phyloP scores from a whole-genome alignment of 2,797 vertebrate species.

The Xenops minutus region DNA sequence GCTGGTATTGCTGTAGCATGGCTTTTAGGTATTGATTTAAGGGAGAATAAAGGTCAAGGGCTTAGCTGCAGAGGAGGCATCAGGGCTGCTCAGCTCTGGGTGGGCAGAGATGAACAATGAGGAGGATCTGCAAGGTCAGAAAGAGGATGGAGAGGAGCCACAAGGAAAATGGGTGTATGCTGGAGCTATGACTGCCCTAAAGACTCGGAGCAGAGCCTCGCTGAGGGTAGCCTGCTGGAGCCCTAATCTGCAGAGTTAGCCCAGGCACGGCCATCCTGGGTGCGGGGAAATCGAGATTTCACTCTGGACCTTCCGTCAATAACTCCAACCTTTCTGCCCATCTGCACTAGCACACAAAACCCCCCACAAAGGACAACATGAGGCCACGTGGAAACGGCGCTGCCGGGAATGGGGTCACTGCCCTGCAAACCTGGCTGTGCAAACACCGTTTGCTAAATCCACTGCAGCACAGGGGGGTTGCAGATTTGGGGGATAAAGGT shows the following conservation, averaged over 20 bases:
- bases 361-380: neutral
- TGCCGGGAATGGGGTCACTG: neutral
- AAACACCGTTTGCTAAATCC: neutral
- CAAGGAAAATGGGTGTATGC: accelerated
- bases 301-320: neutral
- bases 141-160: neutral
- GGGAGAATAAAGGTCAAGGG: constrained; percentile 14
- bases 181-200: neutral
- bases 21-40: constrained; percentile 26
- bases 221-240: neutral
- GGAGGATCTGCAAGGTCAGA: neutral
- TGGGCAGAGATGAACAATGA: neutral
- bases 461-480: neutral
- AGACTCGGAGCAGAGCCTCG: neutral
- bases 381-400: neutral
- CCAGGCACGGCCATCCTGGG: neutral
- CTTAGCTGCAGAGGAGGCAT: neutral
- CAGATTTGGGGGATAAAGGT: neutral
- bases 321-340: neutral
- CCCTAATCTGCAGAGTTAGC: neutral
- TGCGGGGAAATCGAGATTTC: neutral
- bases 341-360: neutral
- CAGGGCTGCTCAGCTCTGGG: neutral
- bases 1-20: neutral
- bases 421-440: neutral